A percentile compares a stretch with the other conserved stretches of the same genome.
phyloP scores from a whole-genome alignment of 53 echinoderm and acorn worm species.

The Temnopleurus reevesii region DNA sequence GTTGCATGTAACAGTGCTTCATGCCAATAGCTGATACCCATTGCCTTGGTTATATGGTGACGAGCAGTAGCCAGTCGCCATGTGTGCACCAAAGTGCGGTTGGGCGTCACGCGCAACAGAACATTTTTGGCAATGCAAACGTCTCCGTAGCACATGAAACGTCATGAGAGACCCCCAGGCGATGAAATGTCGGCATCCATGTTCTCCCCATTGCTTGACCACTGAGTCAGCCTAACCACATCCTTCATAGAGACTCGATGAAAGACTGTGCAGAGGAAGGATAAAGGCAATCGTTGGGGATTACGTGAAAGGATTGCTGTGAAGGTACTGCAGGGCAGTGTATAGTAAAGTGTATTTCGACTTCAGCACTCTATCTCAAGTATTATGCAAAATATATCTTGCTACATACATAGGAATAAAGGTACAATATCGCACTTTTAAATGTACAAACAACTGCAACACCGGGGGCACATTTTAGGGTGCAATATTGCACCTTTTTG shows the following conservation, averaged over 20 bases:
- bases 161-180: conserved; percentile 9
- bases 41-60: background rate
- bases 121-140: background rate
- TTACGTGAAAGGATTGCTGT: background rate
- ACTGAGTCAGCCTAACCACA: conserved; percentile 46
- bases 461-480: no score
- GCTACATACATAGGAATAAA: no score
- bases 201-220: conserved; percentile 29
- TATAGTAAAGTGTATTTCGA: no score
- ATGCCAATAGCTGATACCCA: background rate
- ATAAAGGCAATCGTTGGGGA: conserved; percentile 2
- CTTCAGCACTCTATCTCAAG: no score
- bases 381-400: no score
- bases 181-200: conserved; percentile 45
- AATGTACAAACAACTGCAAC: no score
- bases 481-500: no score
- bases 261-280: background rate
- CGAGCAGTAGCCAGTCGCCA: background rate
- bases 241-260: conserved; percentile 6
- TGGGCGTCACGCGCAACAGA: no score
- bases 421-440: no score
- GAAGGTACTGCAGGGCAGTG: no score
- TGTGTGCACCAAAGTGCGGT: background rate
- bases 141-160: conserved; percentile 2
- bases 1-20: background rate